Evolutionary conservation across 2,888 invertebrate species (phyloP).

Genomic region (Cephus nigrinus): DNA sequence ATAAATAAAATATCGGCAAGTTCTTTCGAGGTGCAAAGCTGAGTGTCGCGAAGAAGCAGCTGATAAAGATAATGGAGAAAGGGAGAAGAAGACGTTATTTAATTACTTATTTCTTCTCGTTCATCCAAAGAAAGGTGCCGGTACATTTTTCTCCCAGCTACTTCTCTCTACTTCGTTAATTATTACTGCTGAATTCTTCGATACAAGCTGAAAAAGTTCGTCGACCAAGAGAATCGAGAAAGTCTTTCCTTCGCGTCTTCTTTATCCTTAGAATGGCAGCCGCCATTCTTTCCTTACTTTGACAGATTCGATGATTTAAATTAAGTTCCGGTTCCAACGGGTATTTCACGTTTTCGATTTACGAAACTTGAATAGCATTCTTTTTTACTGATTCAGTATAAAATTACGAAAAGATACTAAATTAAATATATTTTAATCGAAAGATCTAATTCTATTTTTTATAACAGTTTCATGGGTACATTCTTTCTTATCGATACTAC

Average conservation of each 20-base stretch:
- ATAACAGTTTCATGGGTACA: background rate
- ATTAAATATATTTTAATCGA: background rate
- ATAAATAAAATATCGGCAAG: constrained; percentile 65
- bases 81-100: constrained; percentile 59
- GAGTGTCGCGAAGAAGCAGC: constrained; percentile 45
- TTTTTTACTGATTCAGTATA: background rate
- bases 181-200: background rate
- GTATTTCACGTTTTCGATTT: background rate
- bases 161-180: background rate
- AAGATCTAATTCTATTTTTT: background rate
- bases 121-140: background rate
- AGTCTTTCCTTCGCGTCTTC: background rate
- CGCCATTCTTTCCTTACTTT: background rate
- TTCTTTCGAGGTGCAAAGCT: constrained; percentile 27
- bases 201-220: background rate
- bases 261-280: background rate
- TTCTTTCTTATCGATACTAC: background rate
- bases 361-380: background rate
- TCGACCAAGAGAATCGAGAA: background rate
- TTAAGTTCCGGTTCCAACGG: background rate
- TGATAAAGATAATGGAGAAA: constrained; percentile 61
- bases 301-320: background rate
- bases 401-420: background rate
- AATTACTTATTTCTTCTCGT: constrained; percentile 51
- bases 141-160: background rate